Percentiles rank a stretch among this genome's conserved stretches.
Conservation (phyloP, 2,888 invertebrate species). For the Onchidella celtica region DNA sequence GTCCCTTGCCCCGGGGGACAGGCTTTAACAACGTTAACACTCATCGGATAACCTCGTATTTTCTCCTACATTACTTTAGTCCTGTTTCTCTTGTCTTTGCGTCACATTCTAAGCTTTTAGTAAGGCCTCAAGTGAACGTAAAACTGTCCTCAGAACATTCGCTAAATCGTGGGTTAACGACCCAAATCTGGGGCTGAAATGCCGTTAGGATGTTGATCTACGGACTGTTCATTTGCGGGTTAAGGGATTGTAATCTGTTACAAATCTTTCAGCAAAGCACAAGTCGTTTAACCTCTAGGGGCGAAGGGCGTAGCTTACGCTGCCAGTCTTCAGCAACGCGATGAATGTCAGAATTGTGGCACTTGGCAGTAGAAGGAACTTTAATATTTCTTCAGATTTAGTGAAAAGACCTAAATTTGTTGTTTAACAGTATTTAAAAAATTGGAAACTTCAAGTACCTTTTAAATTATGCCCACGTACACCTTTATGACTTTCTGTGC, state of each 20-base stretch:
- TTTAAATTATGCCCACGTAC: too few relatives aligned
- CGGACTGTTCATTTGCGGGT: conserved; percentile 13
- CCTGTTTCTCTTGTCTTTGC: background rate
- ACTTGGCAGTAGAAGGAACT: too few relatives aligned
- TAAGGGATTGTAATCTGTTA: conserved; percentile 15
- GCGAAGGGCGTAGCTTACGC: too few relatives aligned
- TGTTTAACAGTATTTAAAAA: too few relatives aligned
- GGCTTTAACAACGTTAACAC: conserved; percentile 32
- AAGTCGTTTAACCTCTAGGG: conserved; percentile 17
- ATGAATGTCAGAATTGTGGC: too few relatives aligned
- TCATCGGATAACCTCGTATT: conserved; percentile 1
- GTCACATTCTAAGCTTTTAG: conserved; percentile 25
- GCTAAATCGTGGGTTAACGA: conserved; percentile 8
- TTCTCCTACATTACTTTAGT: background rate
- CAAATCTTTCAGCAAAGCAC: background rate
- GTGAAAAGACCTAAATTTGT: too few relatives aligned
- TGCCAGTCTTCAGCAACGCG: too few relatives aligned
- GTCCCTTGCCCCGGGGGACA: background rate
- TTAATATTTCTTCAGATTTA: too few relatives aligned
- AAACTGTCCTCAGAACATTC: conserved; percentile 8
- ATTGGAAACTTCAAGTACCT: too few relatives aligned
- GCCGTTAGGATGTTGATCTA: conserved; percentile 24
- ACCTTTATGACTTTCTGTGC: too few relatives aligned
- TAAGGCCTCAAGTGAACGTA: conserved; percentile 11
- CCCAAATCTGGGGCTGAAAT: conserved; percentile 15